phyloP scores from a whole-genome alignment of 2,888 invertebrate genomes.

The Gryllus longicercus region DNA sequence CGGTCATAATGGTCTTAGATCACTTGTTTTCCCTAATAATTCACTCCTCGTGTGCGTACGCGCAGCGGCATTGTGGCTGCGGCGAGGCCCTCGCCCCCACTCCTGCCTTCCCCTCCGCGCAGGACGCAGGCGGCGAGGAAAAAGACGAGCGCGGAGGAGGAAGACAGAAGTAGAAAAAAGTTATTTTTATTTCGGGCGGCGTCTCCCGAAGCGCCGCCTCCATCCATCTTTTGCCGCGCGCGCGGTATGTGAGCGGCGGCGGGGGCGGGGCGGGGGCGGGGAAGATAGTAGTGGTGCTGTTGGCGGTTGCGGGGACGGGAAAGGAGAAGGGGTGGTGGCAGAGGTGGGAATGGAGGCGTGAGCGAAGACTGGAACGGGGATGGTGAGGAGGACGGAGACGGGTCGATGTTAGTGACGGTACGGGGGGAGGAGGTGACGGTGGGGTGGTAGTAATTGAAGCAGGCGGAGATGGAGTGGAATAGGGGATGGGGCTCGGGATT shows the following conservation, averaged over 20 bases:
- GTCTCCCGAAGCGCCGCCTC: neutral
- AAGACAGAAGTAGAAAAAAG: slow-evolving; percentile 6
- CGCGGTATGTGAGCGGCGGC: no score
- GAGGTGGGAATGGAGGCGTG: no score
- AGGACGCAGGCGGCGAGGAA: neutral
- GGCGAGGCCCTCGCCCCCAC: neutral
- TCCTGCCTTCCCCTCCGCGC: neutral
- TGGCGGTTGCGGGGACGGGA: no score
- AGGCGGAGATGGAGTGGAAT: no score
- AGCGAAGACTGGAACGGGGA: no score
- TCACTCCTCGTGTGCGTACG: neutral
- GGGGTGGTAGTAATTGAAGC: no score
- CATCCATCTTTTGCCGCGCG: neutral
- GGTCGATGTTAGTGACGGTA: no score
- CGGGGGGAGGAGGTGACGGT: no score
- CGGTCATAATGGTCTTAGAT: neutral
- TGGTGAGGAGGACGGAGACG: no score
- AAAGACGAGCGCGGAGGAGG: neutral
- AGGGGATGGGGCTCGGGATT: no score
- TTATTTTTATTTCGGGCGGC: slow-evolving; percentile 11
- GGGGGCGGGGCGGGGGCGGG: neutral
- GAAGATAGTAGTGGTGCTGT: neutral
- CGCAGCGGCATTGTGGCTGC: neutral
- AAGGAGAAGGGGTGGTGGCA: no score
- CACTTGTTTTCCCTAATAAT: slow-evolving; percentile 17